Evolutionary conservation across 2,888 invertebrate species (phyloP), one percentile per base, ranked within the genome.

Genomic region (Rhamnusium bicolor): DNA sequence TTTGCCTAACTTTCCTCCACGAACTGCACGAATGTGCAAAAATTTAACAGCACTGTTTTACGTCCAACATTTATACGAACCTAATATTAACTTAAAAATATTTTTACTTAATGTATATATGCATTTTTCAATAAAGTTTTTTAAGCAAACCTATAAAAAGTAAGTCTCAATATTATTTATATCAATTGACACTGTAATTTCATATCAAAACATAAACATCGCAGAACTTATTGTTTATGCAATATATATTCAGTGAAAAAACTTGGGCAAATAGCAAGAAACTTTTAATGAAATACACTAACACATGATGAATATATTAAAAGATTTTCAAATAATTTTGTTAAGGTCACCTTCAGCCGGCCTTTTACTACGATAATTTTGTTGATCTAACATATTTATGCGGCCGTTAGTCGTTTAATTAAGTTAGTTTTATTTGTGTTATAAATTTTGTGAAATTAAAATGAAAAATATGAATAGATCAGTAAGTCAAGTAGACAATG

Each of bases 301-400:
- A 65, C 49, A 65, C 32, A 47, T 14, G 29, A 32, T 14, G 65
- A 65, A 65, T 65, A 65, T 32, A 53, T 65, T 65, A 65, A 29
- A 32, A 53, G 27, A 14, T 65, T 65, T 65, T 51, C 70, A 65
- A 65, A 71, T 71, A 40, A 62, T 62, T 53, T 60, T n/a, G 54
- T 29, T 62, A 58, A 58, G 70, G 70, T 71, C 65, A 71, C 65
- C 70, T 71, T 56, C 32, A 65, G 53, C 19, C 32, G 53, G 53
- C 65, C 65, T 65, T 63, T 65, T 65, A 65, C 65, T 62, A 19
- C 32, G 65, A 47, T 54, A 21, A 58, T 65, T 65, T 46, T 71
- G 58, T 71, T 71, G 63, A 65, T 65, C 47, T 56, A 69, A 69
- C 32, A 65, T 51, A 54, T 71, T 65, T 65, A 53, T 65, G 65